Base-by-base conservation (phyloP, 2,797 vertebrate genomes). In the Gobio occitaniae region DNA sequence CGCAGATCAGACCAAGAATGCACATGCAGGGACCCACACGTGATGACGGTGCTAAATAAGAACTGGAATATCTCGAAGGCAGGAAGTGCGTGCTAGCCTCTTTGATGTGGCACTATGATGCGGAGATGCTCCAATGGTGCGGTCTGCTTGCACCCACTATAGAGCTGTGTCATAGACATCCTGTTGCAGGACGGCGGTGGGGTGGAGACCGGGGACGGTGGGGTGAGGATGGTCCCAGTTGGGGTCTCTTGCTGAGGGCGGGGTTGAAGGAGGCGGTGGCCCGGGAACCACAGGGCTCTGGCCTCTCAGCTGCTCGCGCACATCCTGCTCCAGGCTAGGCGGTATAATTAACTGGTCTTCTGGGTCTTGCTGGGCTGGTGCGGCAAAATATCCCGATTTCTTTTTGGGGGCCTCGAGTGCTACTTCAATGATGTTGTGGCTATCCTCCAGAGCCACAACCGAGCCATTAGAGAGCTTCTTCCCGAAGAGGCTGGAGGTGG, bases 381-480 rank as follows among this genome's bases (percentile, higher is more conserved):
- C 98, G 41, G 96, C 97, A 91, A 99, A 99, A 92, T 99, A 99
- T 76, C 98, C 98, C 0, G 97, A 98, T 91, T 98, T 99, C 92
- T 97, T 99, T 91, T 97, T 99, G 21, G 98, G 98, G 59, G 96
- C 98, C 90, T 98, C 98, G 52, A 98, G 95, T 47, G 97, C 98
- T 89, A 99, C 97, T 90, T 99, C 98, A 0, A 99, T 99, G 80
- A 99, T 94, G 90, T 99, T 98, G 87, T 98, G 97, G 88, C 97
- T 98, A 81, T 99, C 97, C 92, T 98, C 97, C 1, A 96, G 95
- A 83, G 96, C 97, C 36, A 99, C 98, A 44, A 99, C 96, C 0
- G 98, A 99, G 89, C 98, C 98, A 12, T 99, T 99, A 83, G 97
- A 97, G 78, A 98, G 95, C 89, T 99, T 99, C 92, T 99, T 99